phyloP scores from a whole-genome alignment of 2,797 vertebrate genomes.

The Pseudochromis fuscus region DNA sequence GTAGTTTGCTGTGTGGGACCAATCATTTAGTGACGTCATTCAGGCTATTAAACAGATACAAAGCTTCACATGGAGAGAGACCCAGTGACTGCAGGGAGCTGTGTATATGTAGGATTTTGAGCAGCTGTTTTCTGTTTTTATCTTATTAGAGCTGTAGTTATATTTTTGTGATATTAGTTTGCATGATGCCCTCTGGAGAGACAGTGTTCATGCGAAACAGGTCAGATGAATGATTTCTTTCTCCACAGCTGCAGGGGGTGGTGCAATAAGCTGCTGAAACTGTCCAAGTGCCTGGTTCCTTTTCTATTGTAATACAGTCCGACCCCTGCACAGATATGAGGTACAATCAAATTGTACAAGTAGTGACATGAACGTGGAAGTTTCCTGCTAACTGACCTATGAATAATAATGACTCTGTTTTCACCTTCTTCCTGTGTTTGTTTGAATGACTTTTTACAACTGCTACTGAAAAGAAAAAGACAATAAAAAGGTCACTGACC shows the following conservation, averaged over 20 bases:
- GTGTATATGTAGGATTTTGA: no score
- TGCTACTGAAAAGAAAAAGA: conserved; percentile 5
- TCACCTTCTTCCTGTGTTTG: conserved; percentile 67
- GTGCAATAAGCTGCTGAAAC: background rate
- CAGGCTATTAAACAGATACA: no score
- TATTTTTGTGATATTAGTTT: background rate
- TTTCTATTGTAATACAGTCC: background rate
- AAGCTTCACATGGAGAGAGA: no score
- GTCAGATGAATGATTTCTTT: background rate
- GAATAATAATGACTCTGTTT: background rate
- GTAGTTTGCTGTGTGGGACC: no score
- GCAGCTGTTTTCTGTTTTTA: no score
- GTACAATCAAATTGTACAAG: background rate
- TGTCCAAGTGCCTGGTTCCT: background rate
- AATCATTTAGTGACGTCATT: no score
- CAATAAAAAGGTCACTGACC: conserved; percentile 37
- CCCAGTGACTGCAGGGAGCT: no score
- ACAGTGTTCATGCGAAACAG: background rate
- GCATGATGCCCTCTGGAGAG: background rate
- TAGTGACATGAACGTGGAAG: background rate
- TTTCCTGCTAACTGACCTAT: conserved; percentile 17
- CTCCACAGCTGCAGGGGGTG: background rate
- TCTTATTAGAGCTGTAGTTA: no score
- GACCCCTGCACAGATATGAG: background rate
- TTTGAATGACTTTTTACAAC: background rate